Conservation (phyloP, 2,888 invertebrate species). For the Drosophila neonasuta region DNA sequence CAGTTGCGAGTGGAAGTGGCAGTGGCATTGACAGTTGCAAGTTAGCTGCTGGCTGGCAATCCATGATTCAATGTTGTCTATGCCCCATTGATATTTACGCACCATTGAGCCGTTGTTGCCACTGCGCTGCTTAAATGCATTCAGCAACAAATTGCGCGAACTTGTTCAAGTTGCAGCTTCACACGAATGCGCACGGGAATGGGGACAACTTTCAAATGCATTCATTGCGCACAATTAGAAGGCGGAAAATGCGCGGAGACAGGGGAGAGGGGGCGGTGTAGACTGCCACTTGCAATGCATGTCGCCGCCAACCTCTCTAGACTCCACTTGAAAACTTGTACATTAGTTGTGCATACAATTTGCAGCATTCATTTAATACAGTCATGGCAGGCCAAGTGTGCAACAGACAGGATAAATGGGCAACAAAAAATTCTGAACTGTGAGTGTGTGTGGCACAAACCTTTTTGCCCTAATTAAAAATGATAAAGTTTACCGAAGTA, state of each 20-base stretch:
- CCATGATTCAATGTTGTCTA: constrained; percentile 16
- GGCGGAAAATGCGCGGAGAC: not conserved
- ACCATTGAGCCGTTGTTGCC: constrained; percentile 55
- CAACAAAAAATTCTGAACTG: not conserved
- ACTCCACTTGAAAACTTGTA: constrained; percentile 41
- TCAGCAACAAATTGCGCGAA: constrained; percentile 69
- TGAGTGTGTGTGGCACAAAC: constrained; percentile 5
- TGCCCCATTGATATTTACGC: constrained; percentile 60
- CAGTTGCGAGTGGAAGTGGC: not conserved
- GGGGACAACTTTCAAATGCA: constrained; percentile 55
- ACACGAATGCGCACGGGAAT: constrained; percentile 28
- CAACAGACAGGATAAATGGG: constrained; percentile 35
- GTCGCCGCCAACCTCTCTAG: not conserved
- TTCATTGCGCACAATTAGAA: constrained; percentile 72
- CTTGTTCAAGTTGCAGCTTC: constrained; percentile 60
- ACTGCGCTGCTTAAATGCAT: constrained; percentile 48
- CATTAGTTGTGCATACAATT: constrained; percentile 58
- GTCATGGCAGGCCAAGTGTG: constrained; percentile 36
- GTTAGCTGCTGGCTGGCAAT: constrained; percentile 34
- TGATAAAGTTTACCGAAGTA: not conserved
- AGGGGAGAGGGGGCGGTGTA: not conserved
- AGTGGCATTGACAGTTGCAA: not conserved
- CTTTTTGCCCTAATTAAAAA: constrained; percentile 19
- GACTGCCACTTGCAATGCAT: constrained; percentile 20
- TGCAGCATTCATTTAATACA: constrained; percentile 51